These are phyloP conservation scores for Pseudomyrmex sp. DNA, from an alignment of 1,140 invertebrate genomes.

Conservation along the genomic window DNA sequence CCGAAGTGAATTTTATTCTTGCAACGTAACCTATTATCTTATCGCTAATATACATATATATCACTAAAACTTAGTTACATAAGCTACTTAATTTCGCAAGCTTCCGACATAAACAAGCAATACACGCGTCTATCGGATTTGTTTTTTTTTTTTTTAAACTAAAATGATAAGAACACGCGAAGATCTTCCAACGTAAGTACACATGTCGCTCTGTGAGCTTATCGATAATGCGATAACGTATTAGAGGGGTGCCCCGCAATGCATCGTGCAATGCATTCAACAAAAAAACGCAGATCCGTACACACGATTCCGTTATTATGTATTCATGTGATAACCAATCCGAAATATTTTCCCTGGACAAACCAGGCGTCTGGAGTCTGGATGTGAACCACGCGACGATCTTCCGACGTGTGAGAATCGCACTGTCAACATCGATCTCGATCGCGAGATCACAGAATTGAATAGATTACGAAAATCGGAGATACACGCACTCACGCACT, in stretches of 20 bases:
- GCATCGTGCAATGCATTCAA: conserved; percentile 17
- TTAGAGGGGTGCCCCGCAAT: conserved; percentile 20
- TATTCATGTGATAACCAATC: conserved; percentile 37
- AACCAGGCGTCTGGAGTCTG: not conserved
- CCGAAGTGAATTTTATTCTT: too few species aligned
- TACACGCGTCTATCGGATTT: not conserved
- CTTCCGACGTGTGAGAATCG: too few species aligned
- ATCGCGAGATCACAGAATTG: not conserved
- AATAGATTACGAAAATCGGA: too few species aligned
- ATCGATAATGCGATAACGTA: conserved; percentile 48
- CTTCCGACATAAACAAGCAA: too few species aligned
- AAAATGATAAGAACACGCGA: not conserved
- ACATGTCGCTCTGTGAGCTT: not conserved
- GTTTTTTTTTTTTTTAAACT: not conserved
- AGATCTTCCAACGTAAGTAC: too few species aligned
- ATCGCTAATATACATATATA: too few species aligned
- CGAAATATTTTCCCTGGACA: not conserved
- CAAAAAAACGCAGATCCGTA: not conserved
- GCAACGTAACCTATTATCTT: too few species aligned
- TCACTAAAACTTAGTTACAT: too few species aligned
- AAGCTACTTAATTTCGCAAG: too few species aligned
- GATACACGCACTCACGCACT: not conserved
- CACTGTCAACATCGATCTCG: too few species aligned
- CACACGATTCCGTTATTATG: not conserved
- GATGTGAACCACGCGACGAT: not conserved